Conservation (phyloP, 1,140 invertebrate genomes). For the Diplogasteroides magnus region DNA sequence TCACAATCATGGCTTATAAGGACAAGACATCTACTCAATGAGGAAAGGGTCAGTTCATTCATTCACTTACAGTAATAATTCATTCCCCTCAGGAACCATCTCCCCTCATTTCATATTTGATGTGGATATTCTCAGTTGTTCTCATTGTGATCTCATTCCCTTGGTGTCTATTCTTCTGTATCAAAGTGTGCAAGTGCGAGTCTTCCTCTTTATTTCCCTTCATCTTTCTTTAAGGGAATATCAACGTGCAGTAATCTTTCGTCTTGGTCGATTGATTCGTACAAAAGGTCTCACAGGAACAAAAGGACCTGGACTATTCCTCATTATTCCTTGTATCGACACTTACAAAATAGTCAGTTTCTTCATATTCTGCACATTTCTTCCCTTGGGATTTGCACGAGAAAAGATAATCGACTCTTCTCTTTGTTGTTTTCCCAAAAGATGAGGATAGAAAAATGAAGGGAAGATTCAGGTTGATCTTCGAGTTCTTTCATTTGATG, state of each 20-base stretch:
- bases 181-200: constrained; percentile 46
- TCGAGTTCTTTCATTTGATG: constrained; percentile 77
- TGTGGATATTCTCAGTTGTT: constrained; percentile 42
- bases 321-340: constrained; percentile 57
- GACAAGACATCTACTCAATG: constrained; percentile 50
- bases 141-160: constrained; percentile 43
- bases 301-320: constrained; percentile 54
- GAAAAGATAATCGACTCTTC: too few species aligned
- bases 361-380: too few species aligned
- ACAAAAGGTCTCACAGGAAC: constrained; percentile 39
- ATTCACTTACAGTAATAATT: constrained; percentile 2
- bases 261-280: constrained; percentile 40
- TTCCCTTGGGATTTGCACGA: neutral
- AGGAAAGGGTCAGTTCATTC: constrained; percentile 52
- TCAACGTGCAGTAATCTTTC: constrained; percentile 52
- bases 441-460: too few species aligned
- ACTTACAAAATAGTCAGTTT: constrained; percentile 53
- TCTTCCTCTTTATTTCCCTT: constrained; percentile 24
- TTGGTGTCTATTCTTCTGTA: constrained; percentile 48
- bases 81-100: constrained; percentile 27
- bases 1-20: constrained; percentile 54
- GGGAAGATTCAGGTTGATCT: constrained; percentile 67
- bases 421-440: too few species aligned
- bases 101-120: constrained; percentile 40
- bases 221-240: constrained; percentile 51